Conservation (phyloP, 1,140 invertebrate genomes). For the Ostrea denselamellosa region DNA sequence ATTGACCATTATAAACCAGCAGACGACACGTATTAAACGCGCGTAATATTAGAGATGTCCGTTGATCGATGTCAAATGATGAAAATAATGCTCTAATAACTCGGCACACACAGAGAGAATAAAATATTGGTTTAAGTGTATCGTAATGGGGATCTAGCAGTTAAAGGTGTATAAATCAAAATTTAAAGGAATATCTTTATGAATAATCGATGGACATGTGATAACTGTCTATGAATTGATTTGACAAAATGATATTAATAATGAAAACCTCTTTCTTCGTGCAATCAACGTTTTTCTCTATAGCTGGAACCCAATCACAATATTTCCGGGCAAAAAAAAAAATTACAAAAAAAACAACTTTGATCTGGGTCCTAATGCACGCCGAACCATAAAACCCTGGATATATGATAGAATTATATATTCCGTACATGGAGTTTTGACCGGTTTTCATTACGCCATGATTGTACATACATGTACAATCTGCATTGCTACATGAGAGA, state of each 20-base stretch:
- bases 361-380: too few species aligned
- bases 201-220: background rate
- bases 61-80: background rate
- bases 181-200: background rate
- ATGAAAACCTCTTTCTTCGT: background rate
- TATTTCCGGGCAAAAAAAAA: background rate
- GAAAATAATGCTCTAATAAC: background rate
- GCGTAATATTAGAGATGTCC: slow-evolving; percentile 1
- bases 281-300: background rate
- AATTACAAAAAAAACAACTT: too few species aligned
- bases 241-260: background rate
- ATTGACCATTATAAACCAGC: background rate
- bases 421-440: too few species aligned
- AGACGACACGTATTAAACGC: background rate
- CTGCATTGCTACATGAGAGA: background rate
- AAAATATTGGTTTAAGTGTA: background rate
- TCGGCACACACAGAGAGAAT: background rate
- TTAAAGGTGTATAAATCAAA: background rate
- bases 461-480: too few species aligned
- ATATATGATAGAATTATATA: too few species aligned
- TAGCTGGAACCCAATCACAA: background rate
- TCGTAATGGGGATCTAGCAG: background rate
- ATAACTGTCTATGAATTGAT: background rate
- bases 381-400: too few species aligned
- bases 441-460: too few species aligned